Conservation (phyloP, 1,140 invertebrate species). For the Dermatophagoides farinae region DNA sequence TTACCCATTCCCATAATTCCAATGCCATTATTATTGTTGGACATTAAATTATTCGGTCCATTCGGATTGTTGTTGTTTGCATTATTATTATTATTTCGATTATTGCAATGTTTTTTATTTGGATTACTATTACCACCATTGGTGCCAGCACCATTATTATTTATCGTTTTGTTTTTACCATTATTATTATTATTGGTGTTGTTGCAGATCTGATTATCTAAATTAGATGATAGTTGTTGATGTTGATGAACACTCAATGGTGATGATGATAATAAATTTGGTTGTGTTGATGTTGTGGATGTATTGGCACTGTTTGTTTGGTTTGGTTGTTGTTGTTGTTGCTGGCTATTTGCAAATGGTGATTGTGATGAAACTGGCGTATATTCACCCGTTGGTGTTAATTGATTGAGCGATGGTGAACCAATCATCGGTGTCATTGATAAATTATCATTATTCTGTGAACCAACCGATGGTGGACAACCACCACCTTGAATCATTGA, state of each 20-base stretch:
- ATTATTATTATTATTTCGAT: slow-evolving; percentile 11
- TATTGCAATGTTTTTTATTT: slow-evolving; percentile 2
- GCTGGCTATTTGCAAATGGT: not conserved
- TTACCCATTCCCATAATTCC: too few species aligned
- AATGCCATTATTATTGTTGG: too few species aligned
- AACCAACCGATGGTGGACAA: not conserved
- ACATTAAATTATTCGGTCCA: not conserved
- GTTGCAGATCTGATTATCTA: not conserved
- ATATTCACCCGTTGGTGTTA: not conserved
- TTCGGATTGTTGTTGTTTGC: not conserved
- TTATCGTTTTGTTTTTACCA: not conserved
- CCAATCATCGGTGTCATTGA: not conserved
- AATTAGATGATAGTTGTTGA: not conserved
- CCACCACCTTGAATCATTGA: not conserved
- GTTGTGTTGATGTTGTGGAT: not conserved
- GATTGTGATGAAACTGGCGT: not conserved
- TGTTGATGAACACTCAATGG: not conserved
- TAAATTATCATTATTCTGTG: not conserved
- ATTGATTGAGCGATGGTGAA: slow-evolving; percentile 4
- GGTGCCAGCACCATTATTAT: not conserved
- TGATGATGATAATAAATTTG: not conserved
- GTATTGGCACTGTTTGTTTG: not conserved
- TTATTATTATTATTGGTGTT: not conserved
- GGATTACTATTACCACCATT: not conserved
- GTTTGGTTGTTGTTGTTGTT: not conserved